Base-by-base conservation (phyloP, 2,113 vertebrate species). In the Ptilonorhynchus violaceus region DNA sequence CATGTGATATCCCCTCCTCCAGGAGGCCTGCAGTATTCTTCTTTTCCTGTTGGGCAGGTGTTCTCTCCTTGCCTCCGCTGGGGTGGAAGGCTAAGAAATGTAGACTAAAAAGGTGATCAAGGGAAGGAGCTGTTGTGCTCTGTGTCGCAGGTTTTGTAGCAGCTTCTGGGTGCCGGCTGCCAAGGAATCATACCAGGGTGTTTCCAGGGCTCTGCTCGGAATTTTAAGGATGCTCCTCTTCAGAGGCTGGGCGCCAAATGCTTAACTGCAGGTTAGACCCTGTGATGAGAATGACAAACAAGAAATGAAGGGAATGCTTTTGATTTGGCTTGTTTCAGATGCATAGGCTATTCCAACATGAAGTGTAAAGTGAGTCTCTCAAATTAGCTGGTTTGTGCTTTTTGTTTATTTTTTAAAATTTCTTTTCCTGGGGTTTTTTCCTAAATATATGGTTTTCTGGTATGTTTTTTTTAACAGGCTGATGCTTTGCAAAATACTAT, bases 1-100 rank as follows among this genome's bases (percentile, higher is more conserved):
- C 94, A 79, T 85, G 92, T 96, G 96, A 93, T 92, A 84, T 20
- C 60, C 64, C 88, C 76, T 96, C 89, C 86, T 96, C 59, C 74
- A 68, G 30, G 72, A 89, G 85, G 83, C 94, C 69, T 94, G 37
- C 81, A 80, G 46, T 67, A n/a, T 77, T 89, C 56, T 90, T 81
- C 49, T 88, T 84, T 93, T 62, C 55, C 83, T 94, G 12, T 67
- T 91, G 85, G 60, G 53, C 85, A 91, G 91, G 77, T 96, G 59
- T 44, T 93, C 50, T 64, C 85, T 67, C 70, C 50, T 88, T 1
- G 0, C 66, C 47, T 70, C 64, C 0, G 1, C 53, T 80, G 82
- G 74, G 82, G 85, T 80, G 59, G 66, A 92, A 93, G 35, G 62
- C 46, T 91, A 81, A 69, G 81, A 62, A 92, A 73, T 14, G 13